Evolutionary conservation across 1,140 invertebrate genomes (phyloP), one percentile per base, ranked within the genome.

Genomic region (Dreissena polymorpha): DNA sequence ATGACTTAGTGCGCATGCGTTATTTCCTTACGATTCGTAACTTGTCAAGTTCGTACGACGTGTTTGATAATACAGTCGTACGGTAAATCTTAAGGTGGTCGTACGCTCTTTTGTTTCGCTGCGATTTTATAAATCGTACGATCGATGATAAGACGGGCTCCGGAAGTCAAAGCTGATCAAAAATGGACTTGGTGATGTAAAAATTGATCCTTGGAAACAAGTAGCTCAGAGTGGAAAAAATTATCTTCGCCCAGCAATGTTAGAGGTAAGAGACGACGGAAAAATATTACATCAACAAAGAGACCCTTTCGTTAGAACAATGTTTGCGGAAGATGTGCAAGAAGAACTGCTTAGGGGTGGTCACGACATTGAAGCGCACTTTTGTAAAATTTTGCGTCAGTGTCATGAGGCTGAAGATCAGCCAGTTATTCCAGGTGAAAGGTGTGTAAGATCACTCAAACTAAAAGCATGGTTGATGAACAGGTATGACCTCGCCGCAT

Each of bases 321-420:
- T 10, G 57, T 25, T n/a, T 6, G 6, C 12, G 60, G 60, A 63
- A 23, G 23, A 29, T 7, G 7, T 64, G 73, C 57, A 10, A 10
- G 64, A 16, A 16, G 6, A 72, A 14, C 10, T 16, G 55, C n/a
- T 10, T 21, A 21, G 53, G 2, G 10, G 2, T 25, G n/a, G 10
- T 53, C 49, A 7, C 55, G 73, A 64, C 2, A 63, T 18, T 75
- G 7, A 75, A 75, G 29, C 3, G 25, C 0, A 49, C n/a, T n/a
- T n/a, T n/a, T n/a, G n/a, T n/a, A n/a, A n/a, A n/a, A n/a, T n/a
- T n/a, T n/a, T n/a, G n/a, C 23, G 63, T 10, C 14, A 68, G 25
- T 78, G 75, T 39, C 75, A 78, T 25, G 63, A 78, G 25, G 75
- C 75, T 13, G 64, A 78, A 51, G 75, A 78, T 21, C 39, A 78